Base-by-base conservation (phyloP, 2,797 vertebrate genomes). In the Cryptoblepharus egeriae region DNA sequence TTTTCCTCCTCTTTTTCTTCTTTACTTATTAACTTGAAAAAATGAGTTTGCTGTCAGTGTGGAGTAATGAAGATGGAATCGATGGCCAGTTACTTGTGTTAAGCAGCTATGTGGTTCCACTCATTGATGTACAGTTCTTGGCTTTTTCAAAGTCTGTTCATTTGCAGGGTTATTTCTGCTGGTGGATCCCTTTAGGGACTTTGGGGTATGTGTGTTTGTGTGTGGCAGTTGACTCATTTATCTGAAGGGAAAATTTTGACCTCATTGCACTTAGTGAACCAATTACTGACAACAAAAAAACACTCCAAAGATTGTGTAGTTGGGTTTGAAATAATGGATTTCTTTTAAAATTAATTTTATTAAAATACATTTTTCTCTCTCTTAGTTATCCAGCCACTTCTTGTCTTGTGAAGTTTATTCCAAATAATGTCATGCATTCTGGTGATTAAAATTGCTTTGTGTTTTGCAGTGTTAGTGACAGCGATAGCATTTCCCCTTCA, bases 41-140 rank as follows among this genome's bases (percentile, higher is more conserved):
- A 60, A 84, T 67, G 67, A 24, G 86, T 85, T 89, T 79, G 67
- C 35, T 81, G 73, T 78, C 13, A 74, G 42, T 55, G 15, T 15
- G 45, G 11, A 57, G 3, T 45, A 24, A 35, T 58, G 64, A 61
- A 82, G 89, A 55, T 10, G 3, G 79, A 76, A 73, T 81, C 39
- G 18, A 0, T 84, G 39, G 0, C 15, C 1, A 0, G 12, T 0
- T 78, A 11, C 63, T 75, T 70, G 49, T 80, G 37, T 1, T 5
- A 65, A 55, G 9, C 39, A 9, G 39, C 39, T 42, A n/a, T n/a
- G n/a, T n/a, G n/a, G n/a, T n/a, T n/a, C n/a, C 26, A 45, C 26
- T 42, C 55, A 49, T 65, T 39, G 18, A 30, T 79, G 37, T 45
- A 15, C 22, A 42, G 26, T 42, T 61, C n/a, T 79, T 60, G 20